These are phyloP conservation scores for Oreochromis mossambicus DNA, from an alignment of 2,797 vertebrate species.

Conservation along the genomic window DNA sequence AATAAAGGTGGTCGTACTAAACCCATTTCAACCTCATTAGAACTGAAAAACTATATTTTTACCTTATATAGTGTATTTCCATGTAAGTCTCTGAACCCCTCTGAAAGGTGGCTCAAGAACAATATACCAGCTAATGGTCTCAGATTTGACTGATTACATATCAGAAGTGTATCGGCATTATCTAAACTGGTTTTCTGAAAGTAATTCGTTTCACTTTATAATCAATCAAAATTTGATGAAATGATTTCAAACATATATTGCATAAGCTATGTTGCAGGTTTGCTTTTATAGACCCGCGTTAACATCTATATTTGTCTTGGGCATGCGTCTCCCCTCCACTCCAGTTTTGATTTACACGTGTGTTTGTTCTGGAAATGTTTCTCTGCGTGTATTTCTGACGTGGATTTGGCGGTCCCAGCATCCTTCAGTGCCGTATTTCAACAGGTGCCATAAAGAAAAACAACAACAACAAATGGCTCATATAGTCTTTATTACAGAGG, in stretches of 20 bases:
- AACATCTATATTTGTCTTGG: neutral
- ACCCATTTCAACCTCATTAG: neutral
- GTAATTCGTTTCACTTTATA: neutral
- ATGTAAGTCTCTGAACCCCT: neutral
- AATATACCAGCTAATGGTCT: neutral
- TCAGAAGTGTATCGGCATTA: neutral
- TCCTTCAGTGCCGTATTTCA: neutral
- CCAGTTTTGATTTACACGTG: neutral
- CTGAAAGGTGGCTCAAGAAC: neutral
- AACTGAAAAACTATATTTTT: neutral
- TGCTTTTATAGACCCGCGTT: neutral
- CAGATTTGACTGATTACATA: neutral
- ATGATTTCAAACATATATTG: neutral
- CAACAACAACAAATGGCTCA: neutral
- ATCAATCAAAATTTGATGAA: neutral
- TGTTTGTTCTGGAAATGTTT: neutral
- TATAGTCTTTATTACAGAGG: neutral
- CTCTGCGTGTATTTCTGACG: neutral
- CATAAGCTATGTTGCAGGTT: neutral
- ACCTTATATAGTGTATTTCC: neutral
- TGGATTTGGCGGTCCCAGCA: neutral
- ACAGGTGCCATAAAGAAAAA: constrained; percentile 6
- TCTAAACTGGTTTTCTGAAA: neutral
- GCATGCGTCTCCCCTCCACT: too few species aligned
- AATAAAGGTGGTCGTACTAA: neutral